Evolutionary conservation across 1,140 invertebrate species (phyloP), one percentile per base, ranked within the genome.

Genomic region (Trissolcus basalis): DNA sequence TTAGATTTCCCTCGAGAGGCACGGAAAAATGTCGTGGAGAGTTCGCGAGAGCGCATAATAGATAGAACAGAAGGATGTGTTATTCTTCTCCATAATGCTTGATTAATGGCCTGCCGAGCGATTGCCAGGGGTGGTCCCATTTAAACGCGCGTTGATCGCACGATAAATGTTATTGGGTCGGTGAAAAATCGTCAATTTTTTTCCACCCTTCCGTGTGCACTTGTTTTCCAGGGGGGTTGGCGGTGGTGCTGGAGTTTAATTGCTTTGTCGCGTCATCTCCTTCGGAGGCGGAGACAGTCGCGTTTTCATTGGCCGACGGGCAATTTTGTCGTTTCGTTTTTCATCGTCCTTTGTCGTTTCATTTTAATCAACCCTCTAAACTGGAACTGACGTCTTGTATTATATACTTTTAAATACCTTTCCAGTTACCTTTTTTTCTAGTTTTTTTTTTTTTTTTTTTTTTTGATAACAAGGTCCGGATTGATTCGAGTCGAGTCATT

Each of bases 1-100:
- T 78, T 68, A 84, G 82, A 86, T 86, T 86, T 86, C 85, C 85
- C 85, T 59, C 11, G 85, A 79, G 83, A 69, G 58, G 47, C 49
- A 53, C 51, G 39, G 59, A 64, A 55, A 61, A 55, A 68, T 11
- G 36, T n/a, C 63, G 63, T 70, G 71, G 45, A 70, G n/a, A 39
- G 36, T 64, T 61, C 69, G 6, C 65, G n/a, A n/a, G 65, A 16
- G 50, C 33, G 60, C 65, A 69, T 78, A 64, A 11, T n/a, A 71
- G 19, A 27, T 27, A 71, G 64, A 54, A 65, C 47, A 39, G 60
- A 41, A 54, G 19, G 19, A 27, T 27, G 2, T 27, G 19, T 27
- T 55, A 27, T 58, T 55, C 44, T 39, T 49, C 36, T 45, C 19
- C 19, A 61, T 70, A 61, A 70, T 70, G 41, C 43, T 56, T 70